phyloP scores from a whole-genome alignment of 2,888 invertebrate species.

The Apotomis capreana region DNA sequence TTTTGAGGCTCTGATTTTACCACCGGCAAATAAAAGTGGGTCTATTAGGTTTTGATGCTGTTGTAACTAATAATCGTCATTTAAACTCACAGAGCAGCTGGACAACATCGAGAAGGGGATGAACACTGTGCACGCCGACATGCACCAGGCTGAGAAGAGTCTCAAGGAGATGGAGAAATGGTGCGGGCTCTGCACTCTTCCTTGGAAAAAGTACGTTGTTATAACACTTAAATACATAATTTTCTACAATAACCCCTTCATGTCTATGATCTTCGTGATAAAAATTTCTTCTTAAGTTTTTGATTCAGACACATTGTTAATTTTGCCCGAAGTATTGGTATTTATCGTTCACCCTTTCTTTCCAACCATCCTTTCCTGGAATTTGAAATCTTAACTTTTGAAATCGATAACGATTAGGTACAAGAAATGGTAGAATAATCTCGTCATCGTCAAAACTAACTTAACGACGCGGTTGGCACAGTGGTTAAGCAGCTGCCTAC shows the following conservation, averaged over 20 bases:
- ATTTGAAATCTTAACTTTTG: no score
- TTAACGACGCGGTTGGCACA: no score
- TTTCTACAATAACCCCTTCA: neutral
- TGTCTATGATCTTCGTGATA: neutral
- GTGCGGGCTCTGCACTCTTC: conserved; percentile 96
- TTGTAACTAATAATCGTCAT: conserved; percentile 6
- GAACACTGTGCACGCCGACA: conserved; percentile 98
- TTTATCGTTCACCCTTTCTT: no score
- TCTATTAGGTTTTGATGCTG: neutral
- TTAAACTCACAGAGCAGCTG: conserved; percentile 89
- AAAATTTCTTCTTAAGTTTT: neutral
- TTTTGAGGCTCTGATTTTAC: neutral
- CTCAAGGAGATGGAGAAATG: conserved; percentile 98
- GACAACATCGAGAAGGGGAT: conserved; percentile 98
- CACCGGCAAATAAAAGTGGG: conserved; percentile 22
- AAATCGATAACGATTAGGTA: no score
- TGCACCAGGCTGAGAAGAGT: conserved; percentile 98
- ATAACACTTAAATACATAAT: conserved; percentile 52
- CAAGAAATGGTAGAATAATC: no score
- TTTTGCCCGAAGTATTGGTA: no score
- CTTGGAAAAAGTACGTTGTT: conserved; percentile 91
- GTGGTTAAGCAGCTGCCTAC: no score
- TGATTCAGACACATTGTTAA: no score
- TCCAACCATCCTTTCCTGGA: no score
- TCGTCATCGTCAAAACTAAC: no score